Base-by-base conservation (phyloP, 2,888 invertebrate genomes). In the Byasa hedistus region DNA sequence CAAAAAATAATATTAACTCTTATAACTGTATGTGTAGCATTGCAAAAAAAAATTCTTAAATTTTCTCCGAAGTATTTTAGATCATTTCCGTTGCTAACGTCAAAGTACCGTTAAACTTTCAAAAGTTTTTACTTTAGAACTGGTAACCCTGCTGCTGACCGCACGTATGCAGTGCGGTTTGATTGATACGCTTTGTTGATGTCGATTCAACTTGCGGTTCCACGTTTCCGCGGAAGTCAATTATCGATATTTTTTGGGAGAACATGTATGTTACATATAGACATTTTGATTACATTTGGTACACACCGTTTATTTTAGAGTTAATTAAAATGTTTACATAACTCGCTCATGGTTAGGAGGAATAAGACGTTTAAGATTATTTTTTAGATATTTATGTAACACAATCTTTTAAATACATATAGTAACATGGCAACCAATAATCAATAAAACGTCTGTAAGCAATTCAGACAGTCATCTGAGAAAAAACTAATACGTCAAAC, bases 181-280 rank as follows among this genome's bases (percentile, higher is more conserved):
- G 79, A 72, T 81, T 78, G 79, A 72, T 76, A 73, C 69, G 72
- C 70, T 73, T 74, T 71, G 71, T 70, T 69, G 65, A 78, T 78
- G 73, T 78, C 79, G 78, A 79, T 81, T 78, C 77, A 78, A 71
- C 76, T 80, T 86, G 87, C 76, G 85, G 86, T 87, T 76, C 73
- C 70, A 76, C 71, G 77, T 82, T 89, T 88, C 85, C 82, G 76
- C 69, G 71, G 73, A 75, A 76, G 69, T 61, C 64, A 70, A 70
- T 74, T 72, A 73, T 74, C 69, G 66, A 44, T 23, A 60, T 57
- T 48, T 58, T 60, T 56, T 48, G n/a, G 15, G 17, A 3, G 19
- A 48, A 19, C 5, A n/a, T 48, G 5, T n/a, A 48, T 19, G 8
- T 48, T 7, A 48, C 48, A 0, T 48, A 48, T n/a, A 48, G 0